Conservation (phyloP, 1,140 invertebrate species). For the Ganaspis sp. region DNA sequence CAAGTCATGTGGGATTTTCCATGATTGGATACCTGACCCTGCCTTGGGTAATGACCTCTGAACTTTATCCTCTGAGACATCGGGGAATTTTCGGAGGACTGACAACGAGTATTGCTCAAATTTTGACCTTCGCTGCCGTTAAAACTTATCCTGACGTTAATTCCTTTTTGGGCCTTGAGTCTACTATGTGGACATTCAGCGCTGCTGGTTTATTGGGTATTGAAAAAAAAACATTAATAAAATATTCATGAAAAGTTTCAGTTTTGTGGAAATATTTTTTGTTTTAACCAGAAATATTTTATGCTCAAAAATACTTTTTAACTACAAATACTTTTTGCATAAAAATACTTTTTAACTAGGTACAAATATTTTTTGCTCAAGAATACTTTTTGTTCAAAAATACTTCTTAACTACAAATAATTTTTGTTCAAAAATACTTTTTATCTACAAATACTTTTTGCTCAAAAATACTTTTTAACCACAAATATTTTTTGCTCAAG, state of each 20-base stretch:
- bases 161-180: conserved; percentile 79
- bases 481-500: too few relatives aligned
- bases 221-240: not conserved
- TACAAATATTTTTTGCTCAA: too few relatives aligned
- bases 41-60: conserved; percentile 86
- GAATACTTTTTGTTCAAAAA: too few relatives aligned
- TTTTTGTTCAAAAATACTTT: too few relatives aligned
- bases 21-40: conserved; percentile 86
- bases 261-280: not conserved
- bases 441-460: too few relatives aligned
- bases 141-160: conserved; percentile 83
- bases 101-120: conserved; percentile 83
- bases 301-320: too few relatives aligned
- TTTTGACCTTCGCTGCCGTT: conserved; percentile 83
- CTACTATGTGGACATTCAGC: conserved; percentile 86
- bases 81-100: conserved; percentile 82
- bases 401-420: too few relatives aligned
- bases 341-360: too few relatives aligned
- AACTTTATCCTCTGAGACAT: conserved; percentile 83
- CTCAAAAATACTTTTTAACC: too few relatives aligned
- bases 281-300: too few relatives aligned
- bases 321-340: too few relatives aligned
- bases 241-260: not conserved
- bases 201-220: conserved; percentile 76
- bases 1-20: conserved; percentile 82